Percentiles rank a stretch among this genome's conserved stretches.
These are phyloP conservation scores for Austrofundulus limnaeus DNA, from an alignment of 2,113 vertebrate species.

Conservation along the genomic window DNA sequence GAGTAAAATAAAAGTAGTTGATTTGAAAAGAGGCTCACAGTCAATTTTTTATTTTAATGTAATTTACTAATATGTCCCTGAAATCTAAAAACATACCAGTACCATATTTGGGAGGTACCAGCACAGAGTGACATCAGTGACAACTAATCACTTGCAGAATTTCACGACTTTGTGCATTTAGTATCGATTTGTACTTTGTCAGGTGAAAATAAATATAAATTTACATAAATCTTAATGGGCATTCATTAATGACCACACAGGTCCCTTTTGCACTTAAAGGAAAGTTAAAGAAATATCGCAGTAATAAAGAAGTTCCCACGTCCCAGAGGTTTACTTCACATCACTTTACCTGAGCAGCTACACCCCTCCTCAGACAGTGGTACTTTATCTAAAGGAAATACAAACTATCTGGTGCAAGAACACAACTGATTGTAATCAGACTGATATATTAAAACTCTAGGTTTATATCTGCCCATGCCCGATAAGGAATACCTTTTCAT, in stretches of 20 bases:
- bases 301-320: slow-evolving; percentile 39
- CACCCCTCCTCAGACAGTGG: slow-evolving; percentile 27
- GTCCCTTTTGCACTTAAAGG: slow-evolving; percentile 53
- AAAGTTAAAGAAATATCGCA: slow-evolving; percentile 31
- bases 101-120: slow-evolving; percentile 10
- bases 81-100: slow-evolving; percentile 9
- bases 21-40: slow-evolving; percentile 5
- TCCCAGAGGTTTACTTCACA: slow-evolving; percentile 54
- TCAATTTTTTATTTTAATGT: not conserved
- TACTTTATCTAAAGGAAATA: slow-evolving; percentile 29
- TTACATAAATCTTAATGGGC: slow-evolving; percentile 50
- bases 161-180: slow-evolving; percentile 1
- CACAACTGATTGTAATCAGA: slow-evolving; percentile 17
- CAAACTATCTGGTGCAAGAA: slow-evolving; percentile 22
- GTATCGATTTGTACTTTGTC: slow-evolving; percentile 20
- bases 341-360: slow-evolving; percentile 67
- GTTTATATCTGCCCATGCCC: slow-evolving; percentile 9
- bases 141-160: slow-evolving; percentile 16
- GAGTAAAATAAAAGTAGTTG: not conserved
- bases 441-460: no score
- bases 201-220: slow-evolving; percentile 67
- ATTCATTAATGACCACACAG: slow-evolving; percentile 51
- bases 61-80: slow-evolving; percentile 17
- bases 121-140: slow-evolving; percentile 15
- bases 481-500: slow-evolving; percentile 6